phyloP scores from a whole-genome alignment of 1,140 invertebrate genomes.

The Drosophila malerkotliana region DNA sequence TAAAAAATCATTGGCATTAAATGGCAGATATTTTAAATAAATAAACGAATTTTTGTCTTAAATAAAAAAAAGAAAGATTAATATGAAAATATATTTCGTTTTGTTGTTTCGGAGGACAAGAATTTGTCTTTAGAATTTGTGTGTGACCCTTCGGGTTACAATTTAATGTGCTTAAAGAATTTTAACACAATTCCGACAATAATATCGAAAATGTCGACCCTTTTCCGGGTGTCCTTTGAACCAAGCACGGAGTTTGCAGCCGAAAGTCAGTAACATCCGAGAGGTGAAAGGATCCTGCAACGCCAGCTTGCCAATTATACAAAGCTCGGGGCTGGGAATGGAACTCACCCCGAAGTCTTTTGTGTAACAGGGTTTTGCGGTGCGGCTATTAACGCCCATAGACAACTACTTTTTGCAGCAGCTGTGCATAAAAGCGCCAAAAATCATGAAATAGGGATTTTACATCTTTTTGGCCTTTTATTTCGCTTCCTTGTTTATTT shows the following conservation, averaged over 20 bases:
- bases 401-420: constrained; percentile 64
- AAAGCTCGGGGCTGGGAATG: constrained; percentile 37
- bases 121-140: constrained; percentile 25
- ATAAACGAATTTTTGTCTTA: not conserved
- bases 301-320: constrained; percentile 41
- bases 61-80: not conserved
- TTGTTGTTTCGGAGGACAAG: constrained; percentile 3
- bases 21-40: not conserved
- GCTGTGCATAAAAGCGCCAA: constrained; percentile 43
- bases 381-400: constrained; percentile 61
- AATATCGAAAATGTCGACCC: constrained; percentile 54
- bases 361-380: constrained; percentile 26
- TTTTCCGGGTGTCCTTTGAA: constrained; percentile 40
- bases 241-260: constrained; percentile 9
- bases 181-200: constrained; percentile 67
- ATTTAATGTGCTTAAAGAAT: constrained; percentile 69
- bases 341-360: constrained; percentile 1
- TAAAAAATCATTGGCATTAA: not conserved
- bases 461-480: constrained; percentile 17
- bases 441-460: constrained; percentile 46
- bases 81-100: not conserved
- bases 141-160: constrained; percentile 23
- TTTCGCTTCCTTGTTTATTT: constrained; percentile 29
- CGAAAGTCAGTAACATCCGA: not conserved
- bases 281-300: constrained; percentile 22